These are phyloP conservation scores for Enteromius thamalakanensis DNA, from an alignment of 2,797 vertebrate genomes.

Conservation along the genomic window DNA sequence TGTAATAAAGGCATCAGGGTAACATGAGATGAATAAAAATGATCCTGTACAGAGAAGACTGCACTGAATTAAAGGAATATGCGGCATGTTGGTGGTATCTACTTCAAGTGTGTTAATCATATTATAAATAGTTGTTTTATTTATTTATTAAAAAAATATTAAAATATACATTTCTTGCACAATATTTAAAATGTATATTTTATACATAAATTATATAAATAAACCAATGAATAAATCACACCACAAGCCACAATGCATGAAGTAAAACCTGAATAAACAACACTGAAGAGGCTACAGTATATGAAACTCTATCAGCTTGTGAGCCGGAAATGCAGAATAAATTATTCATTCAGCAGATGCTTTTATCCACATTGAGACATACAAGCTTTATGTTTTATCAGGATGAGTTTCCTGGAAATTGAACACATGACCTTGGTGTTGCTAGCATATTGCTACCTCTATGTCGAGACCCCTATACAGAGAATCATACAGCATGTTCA, in stretches of 20 bases:
- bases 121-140: no score
- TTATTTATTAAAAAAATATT: no score
- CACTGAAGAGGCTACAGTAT: neutral
- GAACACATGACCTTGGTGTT: neutral
- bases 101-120: neutral
- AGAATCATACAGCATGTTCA: neutral
- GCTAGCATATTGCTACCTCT: neutral
- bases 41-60: neutral
- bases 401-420: neutral
- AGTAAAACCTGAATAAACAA: neutral
- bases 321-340: neutral
- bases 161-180: no score
- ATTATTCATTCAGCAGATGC: constrained; percentile 4
- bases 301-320: neutral
- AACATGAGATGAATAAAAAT: neutral
- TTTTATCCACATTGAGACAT: constrained; percentile 2
- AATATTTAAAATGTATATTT: neutral
- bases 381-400: neutral
- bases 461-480: neutral
- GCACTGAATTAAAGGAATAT: neutral
- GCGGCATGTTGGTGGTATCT: no score
- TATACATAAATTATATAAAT: neutral
- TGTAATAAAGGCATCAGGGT: neutral
- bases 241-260: neutral
- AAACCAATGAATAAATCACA: neutral